Conservation (phyloP, 2,113 vertebrate genomes). For the Sula dactylatra region DNA sequence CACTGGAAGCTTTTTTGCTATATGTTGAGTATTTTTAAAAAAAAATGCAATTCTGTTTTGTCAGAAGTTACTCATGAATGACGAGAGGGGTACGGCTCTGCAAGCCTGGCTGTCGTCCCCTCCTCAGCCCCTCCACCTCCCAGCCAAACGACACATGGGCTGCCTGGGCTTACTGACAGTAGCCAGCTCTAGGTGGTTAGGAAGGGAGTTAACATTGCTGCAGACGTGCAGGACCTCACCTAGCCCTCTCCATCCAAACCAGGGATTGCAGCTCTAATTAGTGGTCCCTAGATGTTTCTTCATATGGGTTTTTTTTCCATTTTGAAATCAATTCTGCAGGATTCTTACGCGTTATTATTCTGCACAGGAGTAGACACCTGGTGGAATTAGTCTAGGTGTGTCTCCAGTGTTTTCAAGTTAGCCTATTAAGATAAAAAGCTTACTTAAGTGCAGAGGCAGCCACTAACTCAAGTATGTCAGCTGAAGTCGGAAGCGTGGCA, state of each 20-base stretch:
- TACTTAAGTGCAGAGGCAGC: neutral
- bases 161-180: neutral
- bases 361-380: neutral
- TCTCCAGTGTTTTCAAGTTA: neutral
- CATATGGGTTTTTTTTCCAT: too few relatives aligned
- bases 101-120: neutral
- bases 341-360: neutral
- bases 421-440: neutral
- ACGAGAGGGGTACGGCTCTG: neutral
- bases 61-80: neutral
- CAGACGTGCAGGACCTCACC: neutral
- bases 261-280: neutral
- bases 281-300: neutral
- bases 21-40: neutral
- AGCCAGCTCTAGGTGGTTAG: neutral
- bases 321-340: neutral
- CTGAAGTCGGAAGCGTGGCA: neutral
- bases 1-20: neutral
- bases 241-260: neutral
- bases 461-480: neutral
- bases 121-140: neutral
- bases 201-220: neutral
- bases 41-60: neutral
- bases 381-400: neutral
- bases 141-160: rapidly evolving